Percentiles rank a stretch among this genome's conserved stretches.
phyloP scores from a whole-genome alignment of 2,888 invertebrate genomes.

The Hylaea fasciaria region DNA sequence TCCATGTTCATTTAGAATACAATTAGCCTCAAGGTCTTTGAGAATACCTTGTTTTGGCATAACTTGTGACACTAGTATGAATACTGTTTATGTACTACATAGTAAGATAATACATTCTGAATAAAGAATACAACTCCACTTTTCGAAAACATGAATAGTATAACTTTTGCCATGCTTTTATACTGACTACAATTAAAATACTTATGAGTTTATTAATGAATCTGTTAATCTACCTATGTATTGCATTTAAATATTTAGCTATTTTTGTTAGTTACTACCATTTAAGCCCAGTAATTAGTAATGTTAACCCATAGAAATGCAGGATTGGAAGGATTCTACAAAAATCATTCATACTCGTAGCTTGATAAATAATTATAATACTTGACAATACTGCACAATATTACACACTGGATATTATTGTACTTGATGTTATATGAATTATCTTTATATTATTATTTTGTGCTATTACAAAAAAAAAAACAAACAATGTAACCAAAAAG shows the following conservation, averaged over 20 bases:
- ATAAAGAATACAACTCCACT: neutral
- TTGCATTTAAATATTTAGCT: neutral
- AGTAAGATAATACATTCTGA: neutral
- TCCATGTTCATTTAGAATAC: neutral
- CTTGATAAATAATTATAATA: slow-evolving; percentile 9
- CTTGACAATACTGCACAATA: slow-evolving; percentile 9
- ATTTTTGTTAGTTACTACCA: slow-evolving; percentile 44
- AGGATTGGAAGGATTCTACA: slow-evolving; percentile 1
- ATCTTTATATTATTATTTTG: too few relatives aligned
- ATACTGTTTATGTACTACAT: neutral
- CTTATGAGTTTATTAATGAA: slow-evolving; percentile 1
- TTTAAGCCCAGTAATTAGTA: slow-evolving; percentile 37
- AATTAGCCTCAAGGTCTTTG: neutral
- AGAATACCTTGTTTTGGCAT: neutral
- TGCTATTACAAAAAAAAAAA: too few relatives aligned
- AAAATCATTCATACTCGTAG: neutral
- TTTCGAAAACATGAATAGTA: neutral
- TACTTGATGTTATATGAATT: too few relatives aligned
- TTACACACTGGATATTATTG: neutral
- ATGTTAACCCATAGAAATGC: slow-evolving; percentile 26
- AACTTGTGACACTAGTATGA: neutral
- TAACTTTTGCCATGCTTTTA: slow-evolving; percentile 6
- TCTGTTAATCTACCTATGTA: neutral
- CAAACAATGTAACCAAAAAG: too few relatives aligned
- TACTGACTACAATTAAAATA: neutral